Base-by-base conservation (phyloP, 2,113 vertebrate species). In the Malurus melanocephalus region DNA sequence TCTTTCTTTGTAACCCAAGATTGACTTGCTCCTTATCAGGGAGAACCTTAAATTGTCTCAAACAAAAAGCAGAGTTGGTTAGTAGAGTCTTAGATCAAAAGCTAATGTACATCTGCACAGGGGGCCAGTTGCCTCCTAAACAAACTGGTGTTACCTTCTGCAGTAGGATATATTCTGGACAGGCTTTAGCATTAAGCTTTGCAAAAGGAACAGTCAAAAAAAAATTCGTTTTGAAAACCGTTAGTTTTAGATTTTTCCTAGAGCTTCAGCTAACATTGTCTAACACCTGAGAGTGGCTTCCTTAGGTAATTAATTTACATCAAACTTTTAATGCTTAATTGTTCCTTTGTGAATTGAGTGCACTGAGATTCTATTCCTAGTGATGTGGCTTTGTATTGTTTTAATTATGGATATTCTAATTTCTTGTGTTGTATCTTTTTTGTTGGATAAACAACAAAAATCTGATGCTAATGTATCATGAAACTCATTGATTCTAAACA, bases 21-120 rank as follows among this genome's bases (percentile, higher is more conserved):
- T 78, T 95, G 86, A 80, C 93, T 95, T 86, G 59, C 40, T 76
- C 16, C 93, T 96, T 96, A 96, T 96, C 95, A 94, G 93, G 48
- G 82, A 88, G 80, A 88, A 80, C 84, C 57, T 90, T 65, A 94
- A 90, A 93, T 88, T 80, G 82, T 88, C 92, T 95, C 87, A 90
- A 91, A 93, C 87, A 81, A 89, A 90, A 90, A 93, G 72, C 91
- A 95, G 91, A 87, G 69, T 52, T 92, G 78, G 87, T 85, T 94
- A 86, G 75, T 80, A 45, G 87, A 91, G 79, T 87, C 53, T 60
- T 57, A 90, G 85, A 96, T 96, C 95, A 96, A 96, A 96, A 93
- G 93, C 79, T 65, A 65, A 53, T 59, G 78, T 81, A 69, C 55
- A 83, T 74, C 80, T 94, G 92, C 90, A 89, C 65, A 24, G 71